Base-by-base conservation (phyloP, 2,797 vertebrate genomes). In the Rhinogobio ventralis region DNA sequence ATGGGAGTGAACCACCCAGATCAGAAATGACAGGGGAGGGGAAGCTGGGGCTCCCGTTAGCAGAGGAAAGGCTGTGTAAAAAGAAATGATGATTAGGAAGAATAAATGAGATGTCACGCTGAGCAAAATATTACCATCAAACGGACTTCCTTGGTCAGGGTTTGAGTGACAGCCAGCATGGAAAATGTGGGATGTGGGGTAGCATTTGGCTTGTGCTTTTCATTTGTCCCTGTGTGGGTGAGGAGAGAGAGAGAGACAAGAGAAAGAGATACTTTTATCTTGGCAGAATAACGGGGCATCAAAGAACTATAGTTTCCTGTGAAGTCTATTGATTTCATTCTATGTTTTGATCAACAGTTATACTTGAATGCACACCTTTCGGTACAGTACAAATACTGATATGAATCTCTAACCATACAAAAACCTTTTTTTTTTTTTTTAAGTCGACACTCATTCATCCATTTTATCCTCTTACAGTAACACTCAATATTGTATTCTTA, bases 51-150 rank as follows among this genome's bases (percentile, higher is more conserved):
- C 93, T 93, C 95, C 92, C 92, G 75, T 94, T 94, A 95, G 93
- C 91, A 79, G 93, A 94, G 93, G 94, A 92, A 94, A 91, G 94
- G 94, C 93, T 96, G 95, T 95, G 96, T 97, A 96, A 97, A 98
- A 97, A 95, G 88, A 94, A 97, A 96, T 95, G 94, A 96, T 95
- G 95, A 96, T 96, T 96, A 94, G 95, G 92, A 91, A 94, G 94
- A 95, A 96, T 94, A 96, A 96, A 95, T 94, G 90, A 96, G 94
- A 95, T 95, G 93, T 96, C 96, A 96, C 89, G 93, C 94, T 94
- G 95, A 95, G 95, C 93, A 96, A 96, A 96, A 96, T 95, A 95
- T 95, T 95, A 95, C 95, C 95, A 95, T 96, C 94, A 96, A 95
- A 96, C 94, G 91, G 94, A 95, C 92, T 92, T 96, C 91, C 77